A percentile compares a stretch with the other conserved stretches of the same genome.
Conservation (phyloP, 2,113 vertebrate genomes). For the Lynx canadensis region DNA sequence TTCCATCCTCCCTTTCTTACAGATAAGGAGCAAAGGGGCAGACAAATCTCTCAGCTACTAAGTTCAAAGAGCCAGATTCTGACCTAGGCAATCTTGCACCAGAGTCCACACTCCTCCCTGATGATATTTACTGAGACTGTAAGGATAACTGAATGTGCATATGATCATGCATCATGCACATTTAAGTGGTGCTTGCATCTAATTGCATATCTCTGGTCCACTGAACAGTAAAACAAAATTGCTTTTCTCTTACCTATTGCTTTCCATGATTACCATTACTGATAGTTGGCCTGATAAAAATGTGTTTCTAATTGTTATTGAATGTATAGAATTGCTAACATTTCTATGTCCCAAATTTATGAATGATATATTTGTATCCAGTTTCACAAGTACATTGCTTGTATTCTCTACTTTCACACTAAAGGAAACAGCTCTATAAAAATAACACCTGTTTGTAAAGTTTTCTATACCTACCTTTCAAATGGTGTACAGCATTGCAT, state of each 20-base stretch:
- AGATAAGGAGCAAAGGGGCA: not conserved
- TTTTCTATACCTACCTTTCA: not conserved
- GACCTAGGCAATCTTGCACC: not conserved
- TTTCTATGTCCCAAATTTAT: not conserved
- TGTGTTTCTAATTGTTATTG: slow-evolving; percentile 17
- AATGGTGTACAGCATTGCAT: not conserved
- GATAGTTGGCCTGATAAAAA: not conserved
- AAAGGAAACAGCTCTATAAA: slow-evolving; percentile 47
- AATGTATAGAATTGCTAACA: not conserved
- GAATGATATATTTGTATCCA: not conserved
- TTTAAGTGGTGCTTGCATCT: not conserved
- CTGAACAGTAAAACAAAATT: slow-evolving; percentile 41
- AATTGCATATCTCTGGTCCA: not conserved
- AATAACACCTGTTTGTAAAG: not conserved
- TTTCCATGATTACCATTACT: slow-evolving; percentile 35
- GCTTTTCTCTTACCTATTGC: not conserved
- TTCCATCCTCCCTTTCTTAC: not conserved
- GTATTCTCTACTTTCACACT: slow-evolving; percentile 1
- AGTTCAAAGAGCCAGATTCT: not conserved
- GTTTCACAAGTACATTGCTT: slow-evolving; percentile 4
- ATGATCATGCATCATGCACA: not conserved
- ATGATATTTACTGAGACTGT: not conserved
- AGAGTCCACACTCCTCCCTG: not conserved
- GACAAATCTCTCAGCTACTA: not conserved
- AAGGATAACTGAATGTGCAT: not conserved